A percentile compares a stretch with the other conserved stretches of the same genome.
Conservation (phyloP, 2,113 vertebrate species). For the Lonchura striata region DNA sequence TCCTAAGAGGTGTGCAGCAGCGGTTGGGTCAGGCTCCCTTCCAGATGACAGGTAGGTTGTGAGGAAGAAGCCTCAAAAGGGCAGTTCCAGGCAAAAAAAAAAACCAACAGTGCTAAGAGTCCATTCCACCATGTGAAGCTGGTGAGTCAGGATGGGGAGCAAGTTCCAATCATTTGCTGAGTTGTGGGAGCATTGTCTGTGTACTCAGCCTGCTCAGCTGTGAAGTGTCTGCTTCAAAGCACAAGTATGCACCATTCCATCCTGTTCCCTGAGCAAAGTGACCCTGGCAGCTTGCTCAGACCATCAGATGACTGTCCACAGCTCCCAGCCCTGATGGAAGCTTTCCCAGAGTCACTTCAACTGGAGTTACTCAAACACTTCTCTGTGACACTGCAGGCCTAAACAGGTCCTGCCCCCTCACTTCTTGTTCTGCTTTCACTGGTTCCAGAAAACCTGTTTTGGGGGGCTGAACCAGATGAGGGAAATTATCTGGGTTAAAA, state of each 20-base stretch:
- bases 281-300: background rate
- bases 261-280: background rate
- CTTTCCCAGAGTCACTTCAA: background rate
- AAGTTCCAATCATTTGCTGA: background rate
- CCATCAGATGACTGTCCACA: background rate
- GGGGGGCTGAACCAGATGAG: background rate
- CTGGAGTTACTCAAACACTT: background rate
- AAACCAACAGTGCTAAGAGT: background rate
- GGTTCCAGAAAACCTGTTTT: background rate
- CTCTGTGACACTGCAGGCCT: background rate
- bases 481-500: slow-evolving; percentile 1
- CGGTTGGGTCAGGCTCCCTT: slow-evolving; percentile 80
- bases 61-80: background rate
- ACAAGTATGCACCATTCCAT: background rate
- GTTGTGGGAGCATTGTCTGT: background rate
- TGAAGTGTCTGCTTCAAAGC: background rate
- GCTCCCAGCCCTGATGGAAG: background rate
- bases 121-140: background rate
- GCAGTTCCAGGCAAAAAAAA: background rate
- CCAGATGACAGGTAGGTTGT: slow-evolving; percentile 82
- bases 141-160: background rate
- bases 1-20: slow-evolving; percentile 84
- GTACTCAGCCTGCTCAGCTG: background rate
- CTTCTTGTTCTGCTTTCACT: background rate
- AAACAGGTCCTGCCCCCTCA: background rate